These are phyloP conservation scores for Pteruthius melanotis DNA, from an alignment of 2,113 vertebrate species.

Conservation along the genomic window DNA sequence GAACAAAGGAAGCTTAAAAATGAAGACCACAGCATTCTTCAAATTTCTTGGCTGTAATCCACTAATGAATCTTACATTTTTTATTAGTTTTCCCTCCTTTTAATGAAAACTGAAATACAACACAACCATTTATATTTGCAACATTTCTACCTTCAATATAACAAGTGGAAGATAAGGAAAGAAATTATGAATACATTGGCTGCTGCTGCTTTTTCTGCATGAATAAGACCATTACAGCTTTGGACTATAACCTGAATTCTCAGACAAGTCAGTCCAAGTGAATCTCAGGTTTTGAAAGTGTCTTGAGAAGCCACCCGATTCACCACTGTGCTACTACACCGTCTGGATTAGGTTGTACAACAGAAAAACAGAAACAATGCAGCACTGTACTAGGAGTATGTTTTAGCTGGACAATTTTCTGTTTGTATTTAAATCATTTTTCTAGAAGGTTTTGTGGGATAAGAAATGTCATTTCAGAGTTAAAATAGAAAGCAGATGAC, in stretches of 20 bases:
- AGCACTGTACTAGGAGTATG: background rate
- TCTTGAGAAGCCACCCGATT: background rate
- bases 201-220: background rate
- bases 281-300: background rate
- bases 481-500: background rate
- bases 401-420: background rate
- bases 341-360: background rate
- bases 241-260: background rate
- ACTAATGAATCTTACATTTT: background rate
- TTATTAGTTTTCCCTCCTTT: background rate
- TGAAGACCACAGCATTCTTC: background rate
- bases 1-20: background rate
- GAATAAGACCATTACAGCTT: background rate
- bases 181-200: background rate
- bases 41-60: background rate
- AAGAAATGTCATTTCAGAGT: background rate
- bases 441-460: background rate
- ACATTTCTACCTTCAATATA: background rate
- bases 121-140: background rate
- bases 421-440: background rate
- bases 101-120: background rate
- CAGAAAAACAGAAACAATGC: background rate
- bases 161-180: background rate
- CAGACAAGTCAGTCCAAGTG: background rate
- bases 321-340: background rate